Conservation (phyloP, 1,140 invertebrate genomes). For the Maniola jurtina region DNA sequence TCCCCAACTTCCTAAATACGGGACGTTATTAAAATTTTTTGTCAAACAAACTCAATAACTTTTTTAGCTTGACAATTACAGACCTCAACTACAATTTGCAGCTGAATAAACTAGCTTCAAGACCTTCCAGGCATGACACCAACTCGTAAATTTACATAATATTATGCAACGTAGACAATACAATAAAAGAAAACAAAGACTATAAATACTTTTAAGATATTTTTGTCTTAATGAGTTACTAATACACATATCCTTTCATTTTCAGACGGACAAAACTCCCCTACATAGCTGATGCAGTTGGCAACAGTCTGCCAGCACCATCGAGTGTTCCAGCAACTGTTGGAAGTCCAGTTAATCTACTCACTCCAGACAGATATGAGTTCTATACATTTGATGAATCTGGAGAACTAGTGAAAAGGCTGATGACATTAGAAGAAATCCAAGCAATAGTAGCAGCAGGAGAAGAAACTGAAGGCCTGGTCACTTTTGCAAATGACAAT, state of each 20-base stretch:
- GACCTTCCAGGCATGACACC: no score
- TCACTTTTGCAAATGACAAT: slow-evolving; percentile 75
- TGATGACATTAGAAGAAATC: slow-evolving; percentile 91
- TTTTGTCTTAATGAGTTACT: neutral
- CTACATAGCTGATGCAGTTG: slow-evolving; percentile 81
- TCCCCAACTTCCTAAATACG: no score
- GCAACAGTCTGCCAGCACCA: slow-evolving; percentile 80
- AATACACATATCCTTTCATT: slow-evolving; percentile 25
- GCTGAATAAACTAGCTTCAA: no score
- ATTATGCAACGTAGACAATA: no score
- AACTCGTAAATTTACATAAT: no score
- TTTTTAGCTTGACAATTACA: no score
- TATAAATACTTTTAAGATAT: no score
- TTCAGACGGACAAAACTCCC: slow-evolving; percentile 69
- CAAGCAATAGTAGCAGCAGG: slow-evolving; percentile 89
- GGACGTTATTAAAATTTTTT: no score
- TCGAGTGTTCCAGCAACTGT: slow-evolving; percentile 76
- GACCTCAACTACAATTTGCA: no score
- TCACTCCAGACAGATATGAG: slow-evolving; percentile 89
- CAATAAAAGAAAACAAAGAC: no score
- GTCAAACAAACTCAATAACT: no score
- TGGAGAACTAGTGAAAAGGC: slow-evolving; percentile 87
- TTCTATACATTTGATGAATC: slow-evolving; percentile 91
- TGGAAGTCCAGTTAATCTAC: slow-evolving; percentile 86
- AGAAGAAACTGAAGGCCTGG: slow-evolving; percentile 81